Base-by-base conservation (phyloP, 2,888 invertebrate genomes). In the Acleris literana region DNA sequence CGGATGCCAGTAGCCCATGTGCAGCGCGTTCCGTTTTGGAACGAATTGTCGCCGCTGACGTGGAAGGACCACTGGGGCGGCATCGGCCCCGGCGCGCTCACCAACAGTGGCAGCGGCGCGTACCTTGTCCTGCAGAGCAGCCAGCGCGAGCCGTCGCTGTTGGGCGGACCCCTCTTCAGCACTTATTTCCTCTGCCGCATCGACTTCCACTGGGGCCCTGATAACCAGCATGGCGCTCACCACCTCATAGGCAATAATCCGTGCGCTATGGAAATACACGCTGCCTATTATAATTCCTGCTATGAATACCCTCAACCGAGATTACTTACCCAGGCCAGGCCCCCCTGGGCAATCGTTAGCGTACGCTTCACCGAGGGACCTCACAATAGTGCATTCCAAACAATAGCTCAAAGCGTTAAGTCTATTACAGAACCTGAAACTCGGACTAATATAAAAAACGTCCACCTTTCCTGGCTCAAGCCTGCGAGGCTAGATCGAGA, bases 211-310 rank as follows among this genome's bases (percentile, higher is more conserved):
- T 63, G 63, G 63, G 63, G 63, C n/a, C 51, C 39, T 17, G 51
- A 51, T 44, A 63, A 63, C 20, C 18, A 33, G 17, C 48, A 22
- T 4, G 63, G 56, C 11, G 63, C 63, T 6, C 63, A 57, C 51
- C 57, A 63, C 20, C 44, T 63, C 51, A 52, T 63, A 33, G 57
- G 52, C 56, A 16, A 63, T 43, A 39, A 17, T n/a, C 57, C 46
- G 18, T 56, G 56, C n/a, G 56, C 63, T 43, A 63, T 63, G 63
- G 63, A 63, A 51, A 51, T 63, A 49, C 63, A 63, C 43, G 55
- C 57, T n/a, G 25, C 43, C 17, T 63, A 63, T 51, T 63, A 56
- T 29, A 63, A 63, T n/a, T 63, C 57, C 25, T 39, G 25, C 51
- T 52, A 57, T 43, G 57, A 63, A n/a, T 51, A 44, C 39, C 63